These are phyloP conservation scores for Oikopleura vanhoeffeni DNA, from an alignment of 23 tunicate genomes.

Conservation along the genomic window DNA sequence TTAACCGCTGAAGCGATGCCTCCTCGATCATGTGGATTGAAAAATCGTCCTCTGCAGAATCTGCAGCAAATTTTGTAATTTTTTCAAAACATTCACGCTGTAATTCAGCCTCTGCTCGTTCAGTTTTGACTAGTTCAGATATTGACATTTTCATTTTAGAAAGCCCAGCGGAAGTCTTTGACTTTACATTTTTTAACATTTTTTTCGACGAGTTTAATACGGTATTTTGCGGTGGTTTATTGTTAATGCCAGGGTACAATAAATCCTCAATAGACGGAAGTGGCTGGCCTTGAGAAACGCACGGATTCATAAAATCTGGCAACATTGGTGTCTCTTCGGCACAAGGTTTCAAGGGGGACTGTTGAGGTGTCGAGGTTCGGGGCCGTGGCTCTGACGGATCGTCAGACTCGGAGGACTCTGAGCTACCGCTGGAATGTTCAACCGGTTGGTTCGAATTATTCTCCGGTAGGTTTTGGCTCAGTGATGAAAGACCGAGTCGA, in stretches of 20 bases:
- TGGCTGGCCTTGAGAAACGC: constrained; percentile 23
- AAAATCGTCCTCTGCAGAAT: not conserved
- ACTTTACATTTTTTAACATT: not conserved
- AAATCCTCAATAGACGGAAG: not conserved
- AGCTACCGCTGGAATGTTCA: not conserved
- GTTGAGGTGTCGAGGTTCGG: not conserved
- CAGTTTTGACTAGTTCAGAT: not conserved
- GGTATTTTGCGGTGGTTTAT: not conserved
- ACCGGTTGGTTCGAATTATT: too few relatives aligned
- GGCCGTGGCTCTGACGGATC: not conserved
- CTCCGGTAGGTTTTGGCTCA: not conserved
- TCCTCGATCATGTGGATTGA: constrained; percentile 8
- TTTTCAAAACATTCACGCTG: not conserved
- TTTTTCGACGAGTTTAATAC: not conserved
- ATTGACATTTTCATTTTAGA: not conserved
- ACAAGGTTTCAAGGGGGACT: not conserved
- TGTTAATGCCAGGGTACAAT: not conserved
- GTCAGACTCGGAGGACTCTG: not conserved
- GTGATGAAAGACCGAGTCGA: not conserved
- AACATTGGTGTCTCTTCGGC: not conserved
- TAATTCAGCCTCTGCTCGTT: not conserved
- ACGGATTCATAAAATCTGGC: constrained; percentile 15
- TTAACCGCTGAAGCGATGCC: not conserved
- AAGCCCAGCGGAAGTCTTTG: not conserved
- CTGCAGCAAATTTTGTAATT: not conserved